These are phyloP conservation scores for Procambarus virginalis DNA, from an alignment of 1,140 invertebrate species.

Conservation along the genomic window DNA sequence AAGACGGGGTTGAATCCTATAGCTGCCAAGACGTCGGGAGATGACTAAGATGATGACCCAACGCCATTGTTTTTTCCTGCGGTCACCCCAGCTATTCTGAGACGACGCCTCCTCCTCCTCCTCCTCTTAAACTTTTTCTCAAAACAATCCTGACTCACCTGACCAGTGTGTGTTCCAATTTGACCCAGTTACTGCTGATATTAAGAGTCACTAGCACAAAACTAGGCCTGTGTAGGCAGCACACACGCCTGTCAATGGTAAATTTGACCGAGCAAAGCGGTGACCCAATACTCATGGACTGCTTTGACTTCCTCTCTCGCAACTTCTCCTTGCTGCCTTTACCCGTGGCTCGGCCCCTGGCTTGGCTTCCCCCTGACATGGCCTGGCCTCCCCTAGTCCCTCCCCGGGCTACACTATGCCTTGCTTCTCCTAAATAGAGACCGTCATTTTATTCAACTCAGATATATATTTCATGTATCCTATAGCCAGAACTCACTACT, in stretches of 20 bases:
- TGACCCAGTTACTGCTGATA: not conserved
- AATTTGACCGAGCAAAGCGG: slow-evolving; percentile 61
- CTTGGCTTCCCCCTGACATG: not conserved
- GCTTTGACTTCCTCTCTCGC: slow-evolving; percentile 44
- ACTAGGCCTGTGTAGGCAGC: slow-evolving; percentile 2
- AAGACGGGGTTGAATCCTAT: too few relatives aligned
- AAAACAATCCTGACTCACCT: slow-evolving; percentile 29
- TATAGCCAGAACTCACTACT: too few relatives aligned
- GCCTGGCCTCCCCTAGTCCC: not conserved
- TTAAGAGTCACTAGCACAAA: not conserved
- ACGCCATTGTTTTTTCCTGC: too few relatives aligned
- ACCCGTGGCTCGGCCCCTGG: not conserved
- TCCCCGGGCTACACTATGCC: not conserved
- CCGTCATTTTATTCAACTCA: not conserved
- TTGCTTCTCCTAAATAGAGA: not conserved
- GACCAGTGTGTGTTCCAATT: slow-evolving; percentile 2
- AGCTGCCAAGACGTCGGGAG: too few relatives aligned
- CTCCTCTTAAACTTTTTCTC: slow-evolving; percentile 37
- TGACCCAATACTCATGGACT: slow-evolving; percentile 59
- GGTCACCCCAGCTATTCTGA: too few relatives aligned
- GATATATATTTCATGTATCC: not conserved
- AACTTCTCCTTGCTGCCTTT: not conserved
- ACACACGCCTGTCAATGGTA: slow-evolving; percentile 23
- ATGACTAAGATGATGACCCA: too few relatives aligned
- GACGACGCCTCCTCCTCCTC: not conserved